Conservation (phyloP, 2,113 vertebrate genomes). For the Pampusana beccarii region DNA sequence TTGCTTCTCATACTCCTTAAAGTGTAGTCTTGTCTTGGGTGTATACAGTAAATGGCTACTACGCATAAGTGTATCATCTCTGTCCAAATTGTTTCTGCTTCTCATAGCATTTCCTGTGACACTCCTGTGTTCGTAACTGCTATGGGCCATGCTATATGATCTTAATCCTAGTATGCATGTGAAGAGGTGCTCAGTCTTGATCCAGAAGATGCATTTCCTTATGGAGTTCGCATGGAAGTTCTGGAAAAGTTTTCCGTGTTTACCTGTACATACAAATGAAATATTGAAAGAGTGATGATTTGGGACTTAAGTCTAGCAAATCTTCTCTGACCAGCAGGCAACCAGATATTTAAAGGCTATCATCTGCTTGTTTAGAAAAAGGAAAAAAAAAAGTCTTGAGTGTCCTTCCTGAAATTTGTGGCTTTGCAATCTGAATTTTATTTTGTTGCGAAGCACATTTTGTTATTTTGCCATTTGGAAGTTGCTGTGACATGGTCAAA, state of each 20-base stretch:
- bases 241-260: neutral
- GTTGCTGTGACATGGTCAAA: neutral
- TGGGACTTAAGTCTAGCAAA: neutral
- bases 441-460: neutral
- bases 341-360: neutral
- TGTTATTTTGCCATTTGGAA: neutral
- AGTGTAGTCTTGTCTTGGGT: neutral
- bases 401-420: neutral
- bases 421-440: neutral
- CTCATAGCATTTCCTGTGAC: neutral
- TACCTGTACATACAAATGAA: neutral
- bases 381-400: neutral
- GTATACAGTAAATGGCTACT: neutral
- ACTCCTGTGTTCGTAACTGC: neutral
- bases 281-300: neutral
- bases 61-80: neutral
- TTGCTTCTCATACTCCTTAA: neutral
- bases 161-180: neutral
- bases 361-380: neutral
- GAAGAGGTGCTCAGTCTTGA: neutral
- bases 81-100: neutral
- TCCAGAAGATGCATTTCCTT: neutral
- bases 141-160: neutral
- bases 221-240: neutral
- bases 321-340: neutral